Base-by-base conservation (phyloP, 2,797 vertebrate genomes). In the Denticeps clupeoides region DNA sequence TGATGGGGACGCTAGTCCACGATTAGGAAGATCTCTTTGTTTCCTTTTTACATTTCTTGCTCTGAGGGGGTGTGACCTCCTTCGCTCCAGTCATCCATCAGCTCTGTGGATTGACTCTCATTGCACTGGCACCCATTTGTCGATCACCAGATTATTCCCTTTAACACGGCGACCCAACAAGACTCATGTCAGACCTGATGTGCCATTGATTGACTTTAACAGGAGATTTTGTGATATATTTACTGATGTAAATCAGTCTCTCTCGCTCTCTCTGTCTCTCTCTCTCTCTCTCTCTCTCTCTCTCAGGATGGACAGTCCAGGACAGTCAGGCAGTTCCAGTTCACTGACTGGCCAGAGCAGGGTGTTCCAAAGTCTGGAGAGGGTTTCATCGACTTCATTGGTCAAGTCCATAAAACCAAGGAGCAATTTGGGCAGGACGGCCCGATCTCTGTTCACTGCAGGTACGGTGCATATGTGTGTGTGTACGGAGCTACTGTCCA, bases 351-450 rank as follows among this genome's bases (percentile, higher is more conserved):
- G 94, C 94, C 93, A 0, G 94, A 98, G 35, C 94, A 98, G 70
- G 94, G 94, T 0, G 93, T 97, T 63, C 94, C 94, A 57, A 98
- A 98, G 68, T 95, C 93, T 0, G 94, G 94, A 21, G 94, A 98
- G 73, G 94, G 94, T 18, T 98, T 98, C 53, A 98, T 98, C 0
- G 94, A 97, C 66, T 97, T 98, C 71, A 98, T 97, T 1, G 94
- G 94, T 27, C 94, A 97, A 69, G 94, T 98, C 43, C 94, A 98
- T 70, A 98, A 98, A 85, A 98, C 94, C 67, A 98, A 98, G 89
- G 94, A 97, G 64, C 94, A 98, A 82, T 98, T 98, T 28, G 94
- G 94, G 50, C 94, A 98, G 70, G 94, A 98, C 0, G 94, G 94
- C 6, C 94, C 94, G 8, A 98, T 98, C 72, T 90, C 93, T 45